Percentiles rank a stretch among this genome's conserved stretches.
phyloP scores from a whole-genome alignment of 2,797 vertebrate genomes.

The Tapera naevia region DNA sequence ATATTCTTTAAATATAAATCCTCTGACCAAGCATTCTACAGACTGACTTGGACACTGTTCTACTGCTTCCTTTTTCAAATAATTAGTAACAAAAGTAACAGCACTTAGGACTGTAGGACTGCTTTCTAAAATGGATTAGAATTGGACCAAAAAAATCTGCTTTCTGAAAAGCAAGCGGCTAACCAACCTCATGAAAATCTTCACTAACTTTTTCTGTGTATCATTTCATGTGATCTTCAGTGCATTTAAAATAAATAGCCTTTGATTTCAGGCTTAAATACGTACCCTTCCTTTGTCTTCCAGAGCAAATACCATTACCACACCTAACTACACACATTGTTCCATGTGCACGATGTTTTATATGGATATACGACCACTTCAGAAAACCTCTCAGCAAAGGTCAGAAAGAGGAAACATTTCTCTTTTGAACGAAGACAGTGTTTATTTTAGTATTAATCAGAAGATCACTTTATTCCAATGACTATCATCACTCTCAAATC shows the following conservation, averaged over 20 bases:
- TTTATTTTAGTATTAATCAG: background rate
- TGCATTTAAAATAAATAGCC: background rate
- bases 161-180: background rate
- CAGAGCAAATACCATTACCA: background rate
- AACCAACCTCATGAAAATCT: background rate
- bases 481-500: background rate
- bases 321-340: background rate
- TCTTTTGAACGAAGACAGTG: background rate
- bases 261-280: background rate
- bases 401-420: background rate
- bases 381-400: background rate
- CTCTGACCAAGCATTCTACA: background rate
- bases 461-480: background rate
- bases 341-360: background rate
- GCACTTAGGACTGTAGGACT: background rate
- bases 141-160: background rate
- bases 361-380: background rate
- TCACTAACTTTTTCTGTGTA: background rate
- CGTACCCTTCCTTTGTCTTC: background rate
- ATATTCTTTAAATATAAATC: background rate
- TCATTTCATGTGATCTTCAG: background rate
- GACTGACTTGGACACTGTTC: background rate
- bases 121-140: background rate
- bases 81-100: background rate
- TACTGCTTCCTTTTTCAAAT: background rate